Percentiles rank a stretch among this genome's conserved stretches.
These are phyloP conservation scores for Lapara coniferarum DNA, from an alignment of 2,888 invertebrate species.

Conservation along the genomic window DNA sequence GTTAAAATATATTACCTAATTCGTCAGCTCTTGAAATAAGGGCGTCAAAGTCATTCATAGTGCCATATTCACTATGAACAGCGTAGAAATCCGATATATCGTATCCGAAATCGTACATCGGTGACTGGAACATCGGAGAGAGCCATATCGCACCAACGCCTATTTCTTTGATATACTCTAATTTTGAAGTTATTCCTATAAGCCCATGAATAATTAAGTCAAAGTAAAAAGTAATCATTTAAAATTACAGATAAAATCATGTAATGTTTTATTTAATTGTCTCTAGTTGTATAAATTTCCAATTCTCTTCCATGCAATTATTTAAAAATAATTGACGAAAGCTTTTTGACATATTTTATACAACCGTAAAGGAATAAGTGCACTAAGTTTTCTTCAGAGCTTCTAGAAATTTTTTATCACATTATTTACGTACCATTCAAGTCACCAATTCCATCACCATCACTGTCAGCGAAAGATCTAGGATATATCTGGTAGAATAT, in stretches of 20 bases:
- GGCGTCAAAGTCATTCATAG: constrained; percentile 87
- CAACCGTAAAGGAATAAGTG: too few species aligned
- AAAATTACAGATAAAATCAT: too few species aligned
- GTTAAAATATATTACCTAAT: constrained; percentile 60
- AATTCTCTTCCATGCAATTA: too few species aligned
- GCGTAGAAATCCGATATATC: constrained; percentile 89
- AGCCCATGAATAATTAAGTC: neutral
- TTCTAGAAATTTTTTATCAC: neutral
- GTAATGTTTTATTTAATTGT: too few species aligned
- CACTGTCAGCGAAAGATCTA: constrained; percentile 89
- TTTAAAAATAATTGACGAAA: too few species aligned
- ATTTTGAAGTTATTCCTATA: constrained; percentile 84
- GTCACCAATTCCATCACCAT: constrained; percentile 89
- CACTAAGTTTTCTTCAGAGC: too few species aligned
- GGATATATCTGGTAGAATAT: constrained; percentile 92
- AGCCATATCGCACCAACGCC: constrained; percentile 89
- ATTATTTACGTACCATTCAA: constrained; percentile 70
- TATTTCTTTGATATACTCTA: constrained; percentile 86
- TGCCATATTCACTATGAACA: constrained; percentile 88
- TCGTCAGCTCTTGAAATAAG: constrained; percentile 78
- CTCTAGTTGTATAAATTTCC: too few species aligned
- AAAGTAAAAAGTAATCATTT: neutral
- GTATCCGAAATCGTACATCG: constrained; percentile 92
- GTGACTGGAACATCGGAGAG: constrained; percentile 88
- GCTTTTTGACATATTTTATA: too few species aligned